Base-by-base conservation (phyloP, 1,140 invertebrate species). In the Nylanderia fulva region DNA sequence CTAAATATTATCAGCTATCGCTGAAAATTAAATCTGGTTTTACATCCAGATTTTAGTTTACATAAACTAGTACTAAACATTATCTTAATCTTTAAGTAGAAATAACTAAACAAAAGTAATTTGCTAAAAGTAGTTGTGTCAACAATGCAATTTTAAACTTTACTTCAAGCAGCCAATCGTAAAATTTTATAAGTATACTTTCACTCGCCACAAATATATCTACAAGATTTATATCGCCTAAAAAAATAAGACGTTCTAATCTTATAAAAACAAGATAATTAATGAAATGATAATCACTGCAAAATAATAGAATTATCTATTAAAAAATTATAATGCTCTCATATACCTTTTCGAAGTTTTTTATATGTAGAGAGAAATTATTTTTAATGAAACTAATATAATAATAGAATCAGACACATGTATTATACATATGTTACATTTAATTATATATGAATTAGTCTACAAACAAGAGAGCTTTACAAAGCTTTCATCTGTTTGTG, bases 111-210 rank as follows among this genome's bases (percentile, higher is more conserved):
- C 9, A 29, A 45, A 45, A 72, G 27, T n/a, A 2, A 1, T 82
- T 58, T 60, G 13, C 21, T 27, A 45, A 45, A 36, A 66, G 24
- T 64, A 64, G 21, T 68, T 45, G n/a, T 45, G 15, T 54, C 45
- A 82, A 29, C 18, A 33, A 82, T 61, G n/a, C 18, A 33, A 82
- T 61, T 61, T 83, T 72, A 39, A 61, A 15, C 11, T 8, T 72
- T 45, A 27, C 72, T 58, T 54, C 11, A 48, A 54, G 29, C 21
- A 21, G 27, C 48, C 29, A 27, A 54, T 82, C 63, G 48, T 82
- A 33, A 71, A 82, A 60, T 60, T n/a, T 83, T 71, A 80, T n/a
- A 33, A 80, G 9, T 27, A 5, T 21, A 60, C 9, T 15, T 27
- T 82, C n/a, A 27, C 27, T 83, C 15, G 11, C 54, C 48, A n/a